These are phyloP conservation scores for Myotis brandtii DNA, from an alignment of 2,113 vertebrate genomes.

Conservation along the genomic window DNA sequence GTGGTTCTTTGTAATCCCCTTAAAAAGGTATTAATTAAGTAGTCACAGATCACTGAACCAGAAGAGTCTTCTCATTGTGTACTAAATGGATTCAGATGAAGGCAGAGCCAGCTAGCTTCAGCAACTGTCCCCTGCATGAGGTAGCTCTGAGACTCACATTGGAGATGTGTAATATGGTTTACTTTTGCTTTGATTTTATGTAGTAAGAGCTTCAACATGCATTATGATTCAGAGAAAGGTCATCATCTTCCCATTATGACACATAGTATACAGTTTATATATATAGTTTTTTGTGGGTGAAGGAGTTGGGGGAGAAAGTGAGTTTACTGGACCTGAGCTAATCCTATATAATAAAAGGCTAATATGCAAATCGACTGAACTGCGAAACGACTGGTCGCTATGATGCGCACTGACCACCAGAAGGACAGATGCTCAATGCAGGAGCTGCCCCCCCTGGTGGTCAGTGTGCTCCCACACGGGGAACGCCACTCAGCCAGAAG, in stretches of 20 bases:
- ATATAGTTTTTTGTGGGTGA: slow-evolving; percentile 49
- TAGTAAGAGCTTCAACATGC: slow-evolving; percentile 29
- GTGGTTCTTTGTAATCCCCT: slow-evolving; percentile 20
- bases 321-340: slow-evolving; percentile 76
- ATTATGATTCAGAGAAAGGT: slow-evolving; percentile 62
- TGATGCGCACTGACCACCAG: too few species aligned
- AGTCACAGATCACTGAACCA: neutral
- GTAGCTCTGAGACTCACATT: neutral
- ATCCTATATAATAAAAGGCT: neutral
- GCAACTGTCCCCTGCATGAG: neutral
- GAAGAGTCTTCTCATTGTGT: neutral
- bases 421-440: too few species aligned
- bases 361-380: too few species aligned
- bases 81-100: neutral
- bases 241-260: slow-evolving; percentile 50
- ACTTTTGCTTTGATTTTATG: slow-evolving; percentile 34
- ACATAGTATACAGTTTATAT: slow-evolving; percentile 59
- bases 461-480: too few species aligned
- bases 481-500: too few species aligned
- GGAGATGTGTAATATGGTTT: neutral
- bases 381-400: too few species aligned
- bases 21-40: slow-evolving; percentile 51
- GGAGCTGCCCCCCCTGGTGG: too few species aligned
- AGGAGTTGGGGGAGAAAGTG: slow-evolving; percentile 57
- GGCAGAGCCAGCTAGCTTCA: neutral